A percentile compares a stretch with the other conserved stretches of the same genome.
These are phyloP conservation scores for Enteromius trimaculatus DNA, from an alignment of 2,797 vertebrate species.

Conservation along the genomic window DNA sequence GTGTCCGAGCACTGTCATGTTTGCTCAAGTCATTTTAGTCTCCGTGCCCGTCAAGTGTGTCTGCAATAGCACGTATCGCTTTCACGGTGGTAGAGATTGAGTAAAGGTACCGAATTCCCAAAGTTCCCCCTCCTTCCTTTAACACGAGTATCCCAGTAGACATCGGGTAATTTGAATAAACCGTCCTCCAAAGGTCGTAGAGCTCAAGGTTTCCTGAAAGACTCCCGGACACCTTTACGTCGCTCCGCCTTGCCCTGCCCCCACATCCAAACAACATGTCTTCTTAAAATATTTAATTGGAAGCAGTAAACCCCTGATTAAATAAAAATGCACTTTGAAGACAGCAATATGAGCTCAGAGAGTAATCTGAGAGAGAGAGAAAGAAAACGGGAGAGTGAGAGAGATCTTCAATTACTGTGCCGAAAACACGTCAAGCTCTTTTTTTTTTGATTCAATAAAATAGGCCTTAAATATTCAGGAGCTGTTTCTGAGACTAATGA, in stretches of 20 bases:
- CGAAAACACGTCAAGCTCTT: conserved; percentile 64
- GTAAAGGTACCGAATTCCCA: conserved; percentile 26
- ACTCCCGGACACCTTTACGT: conserved; percentile 51
- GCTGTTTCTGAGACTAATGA: conserved; percentile 74
- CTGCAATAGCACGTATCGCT: not conserved
- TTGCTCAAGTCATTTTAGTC: conserved; percentile 12
- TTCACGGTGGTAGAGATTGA: conserved; percentile 15
- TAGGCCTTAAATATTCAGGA: conserved; percentile 74
- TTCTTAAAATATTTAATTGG: conserved; percentile 76
- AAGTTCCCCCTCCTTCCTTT: conserved; percentile 39
- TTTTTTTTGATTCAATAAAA: conserved; percentile 68
- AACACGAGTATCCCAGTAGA: conserved; percentile 11
- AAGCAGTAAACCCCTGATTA: conserved; percentile 73
- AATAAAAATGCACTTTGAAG: conserved; percentile 73
- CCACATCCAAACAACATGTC: conserved; percentile 60
- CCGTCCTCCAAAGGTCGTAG: conserved; percentile 64
- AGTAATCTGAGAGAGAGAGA: conserved; percentile 52
- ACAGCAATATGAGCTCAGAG: conserved; percentile 64
- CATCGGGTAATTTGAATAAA: conserved; percentile 52
- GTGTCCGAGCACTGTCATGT: conserved; percentile 30
- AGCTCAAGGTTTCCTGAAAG: conserved; percentile 63
- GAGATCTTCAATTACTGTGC: conserved; percentile 65
- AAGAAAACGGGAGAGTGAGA: conserved; percentile 32
- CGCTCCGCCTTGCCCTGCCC: conserved; percentile 46
- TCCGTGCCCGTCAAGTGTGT: not conserved